These are phyloP conservation scores for Contarinia nasturtii DNA, from an alignment of 1,140 invertebrate genomes.

Conservation along the genomic window DNA sequence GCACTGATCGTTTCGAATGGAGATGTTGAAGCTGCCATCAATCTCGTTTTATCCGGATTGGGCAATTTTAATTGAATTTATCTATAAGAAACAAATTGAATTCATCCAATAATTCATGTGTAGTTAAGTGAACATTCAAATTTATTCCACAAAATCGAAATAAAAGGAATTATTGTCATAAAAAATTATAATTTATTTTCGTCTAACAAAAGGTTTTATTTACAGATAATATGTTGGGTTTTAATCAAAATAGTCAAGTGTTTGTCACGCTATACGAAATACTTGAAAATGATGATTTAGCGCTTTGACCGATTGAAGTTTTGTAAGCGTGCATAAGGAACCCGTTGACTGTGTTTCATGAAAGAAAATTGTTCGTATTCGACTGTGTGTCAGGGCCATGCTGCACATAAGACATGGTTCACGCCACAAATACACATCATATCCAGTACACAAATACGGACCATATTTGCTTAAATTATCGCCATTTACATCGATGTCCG, in stretches of 20 bases:
- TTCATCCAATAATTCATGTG: not conserved
- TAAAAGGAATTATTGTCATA: too few relatives aligned
- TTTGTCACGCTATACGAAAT: conserved; percentile 14
- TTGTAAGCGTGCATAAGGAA: conserved; percentile 44
- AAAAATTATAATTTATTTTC: too few relatives aligned
- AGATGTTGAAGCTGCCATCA: conserved; percentile 74
- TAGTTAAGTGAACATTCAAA: too few relatives aligned
- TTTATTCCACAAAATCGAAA: too few relatives aligned
- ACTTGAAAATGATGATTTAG: conserved; percentile 89
- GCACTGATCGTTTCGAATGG: conserved; percentile 63
- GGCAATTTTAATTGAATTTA: not conserved
- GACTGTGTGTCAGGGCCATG: conserved; percentile 82
- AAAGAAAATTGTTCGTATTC: conserved; percentile 69
- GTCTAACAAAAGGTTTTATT: not conserved
- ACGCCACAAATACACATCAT: conserved; percentile 60
- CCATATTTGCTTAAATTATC: conserved; percentile 26
- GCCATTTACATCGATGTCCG: conserved; percentile 3
- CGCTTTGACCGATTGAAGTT: conserved; percentile 55
- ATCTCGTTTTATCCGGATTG: conserved; percentile 39
- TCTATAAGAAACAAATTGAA: too few relatives aligned
- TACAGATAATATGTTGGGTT: not conserved
- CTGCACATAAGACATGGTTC: conserved; percentile 90
- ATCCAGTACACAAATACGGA: conserved; percentile 77
- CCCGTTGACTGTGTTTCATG: conserved; percentile 37
- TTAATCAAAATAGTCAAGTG: not conserved